These are phyloP conservation scores for Chelidonichthys spinosus DNA, from an alignment of 2,797 vertebrate genomes.

Conservation along the genomic window DNA sequence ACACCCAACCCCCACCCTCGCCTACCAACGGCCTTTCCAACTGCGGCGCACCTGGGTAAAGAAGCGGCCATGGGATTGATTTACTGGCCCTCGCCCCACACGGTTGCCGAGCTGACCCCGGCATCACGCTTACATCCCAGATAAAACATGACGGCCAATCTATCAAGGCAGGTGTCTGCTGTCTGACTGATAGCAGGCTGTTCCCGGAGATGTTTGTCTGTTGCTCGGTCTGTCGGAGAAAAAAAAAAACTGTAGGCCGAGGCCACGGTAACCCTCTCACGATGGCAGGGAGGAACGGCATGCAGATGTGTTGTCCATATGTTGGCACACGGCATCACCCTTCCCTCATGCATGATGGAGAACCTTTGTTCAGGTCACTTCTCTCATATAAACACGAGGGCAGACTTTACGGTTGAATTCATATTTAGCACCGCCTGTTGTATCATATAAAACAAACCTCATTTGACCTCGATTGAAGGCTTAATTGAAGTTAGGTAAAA, in stretches of 20 bases:
- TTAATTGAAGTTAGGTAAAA: background rate
- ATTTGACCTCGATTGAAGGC: constrained; percentile 38
- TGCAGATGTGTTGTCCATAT: constrained; percentile 56
- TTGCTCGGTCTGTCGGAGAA: constrained; percentile 24
- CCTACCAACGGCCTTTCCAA: background rate
- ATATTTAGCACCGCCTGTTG: constrained; percentile 14
- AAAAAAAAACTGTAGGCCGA: constrained; percentile 8
- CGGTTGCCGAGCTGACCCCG: constrained; percentile 44
- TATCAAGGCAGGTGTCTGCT: constrained; percentile 55
- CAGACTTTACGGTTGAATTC: constrained; percentile 35
- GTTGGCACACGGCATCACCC: constrained; percentile 24
- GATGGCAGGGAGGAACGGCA: constrained; percentile 14
- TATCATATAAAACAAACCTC: constrained; percentile 31
- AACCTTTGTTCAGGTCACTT: constrained; percentile 34
- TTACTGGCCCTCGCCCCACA: constrained; percentile 51
- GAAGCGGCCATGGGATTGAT: constrained; percentile 59
- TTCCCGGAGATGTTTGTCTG: constrained; percentile 45
- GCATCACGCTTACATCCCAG: constrained; percentile 41
- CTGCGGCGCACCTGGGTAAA: constrained; percentile 52
- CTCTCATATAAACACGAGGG: constrained; percentile 35
- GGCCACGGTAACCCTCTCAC: background rate
- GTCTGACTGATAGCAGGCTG: constrained; percentile 43
- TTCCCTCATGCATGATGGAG: constrained; percentile 38
- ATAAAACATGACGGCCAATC: constrained; percentile 71
- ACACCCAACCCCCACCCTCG: background rate